Evolutionary conservation across 2,888 invertebrate genomes (phyloP).

Genomic region (Morpho achilles): DNA sequence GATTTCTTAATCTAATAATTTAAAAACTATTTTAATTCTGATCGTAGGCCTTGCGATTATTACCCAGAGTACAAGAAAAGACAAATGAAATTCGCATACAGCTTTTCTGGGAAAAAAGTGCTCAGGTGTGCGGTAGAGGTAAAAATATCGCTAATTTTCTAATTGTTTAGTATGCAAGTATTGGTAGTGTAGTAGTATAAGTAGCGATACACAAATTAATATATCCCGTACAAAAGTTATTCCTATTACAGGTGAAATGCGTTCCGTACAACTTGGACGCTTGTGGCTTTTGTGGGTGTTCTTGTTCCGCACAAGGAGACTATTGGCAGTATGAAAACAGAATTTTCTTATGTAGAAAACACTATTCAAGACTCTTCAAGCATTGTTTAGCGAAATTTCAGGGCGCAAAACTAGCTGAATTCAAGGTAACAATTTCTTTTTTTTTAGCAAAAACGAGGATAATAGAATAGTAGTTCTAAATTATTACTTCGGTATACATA

Average conservation of each 20-base stretch:
- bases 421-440: conserved; percentile 50
- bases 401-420: conserved; percentile 61
- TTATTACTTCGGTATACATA: no score
- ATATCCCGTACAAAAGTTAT: no score
- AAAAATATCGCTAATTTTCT: conserved; percentile 3
- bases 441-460: neutral
- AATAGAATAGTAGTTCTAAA: no score
- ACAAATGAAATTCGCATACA: conserved; percentile 61
- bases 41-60: conserved; percentile 62
- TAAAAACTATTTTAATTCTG: neutral
- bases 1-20: neutral
- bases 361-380: conserved; percentile 59
- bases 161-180: no score
- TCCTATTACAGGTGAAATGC: conserved; percentile 62
- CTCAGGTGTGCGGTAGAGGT: conserved; percentile 41
- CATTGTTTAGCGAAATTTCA: conserved; percentile 65
- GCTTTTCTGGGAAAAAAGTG: conserved; percentile 61
- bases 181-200: no score
- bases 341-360: conserved; percentile 65
- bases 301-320: conserved; percentile 75
- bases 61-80: conserved; percentile 53
- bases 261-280: conserved; percentile 71
- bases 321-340: conserved; percentile 78
- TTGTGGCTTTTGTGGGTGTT: conserved; percentile 64
- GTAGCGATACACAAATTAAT: no score